These are phyloP conservation scores for Catharus fuscescens DNA, from an alignment of 2,113 vertebrate genomes.

Conservation along the genomic window DNA sequence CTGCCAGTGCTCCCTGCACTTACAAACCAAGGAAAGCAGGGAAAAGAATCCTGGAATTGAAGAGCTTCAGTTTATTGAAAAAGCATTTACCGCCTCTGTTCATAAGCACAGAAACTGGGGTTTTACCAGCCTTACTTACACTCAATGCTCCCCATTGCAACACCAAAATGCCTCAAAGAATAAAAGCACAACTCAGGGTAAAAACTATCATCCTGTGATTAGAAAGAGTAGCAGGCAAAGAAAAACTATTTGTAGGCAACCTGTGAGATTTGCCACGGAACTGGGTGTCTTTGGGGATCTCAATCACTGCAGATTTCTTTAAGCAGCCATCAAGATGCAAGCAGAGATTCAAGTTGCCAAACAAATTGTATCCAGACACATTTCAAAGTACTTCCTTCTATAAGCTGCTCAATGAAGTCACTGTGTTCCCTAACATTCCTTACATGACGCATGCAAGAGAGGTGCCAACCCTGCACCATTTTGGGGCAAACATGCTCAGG, in stretches of 20 bases:
- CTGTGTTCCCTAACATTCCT: neutral
- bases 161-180: fast-evolving
- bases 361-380: neutral
- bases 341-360: neutral
- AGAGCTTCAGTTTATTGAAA: neutral
- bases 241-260: neutral
- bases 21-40: neutral
- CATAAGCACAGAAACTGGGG: neutral
- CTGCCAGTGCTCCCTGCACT: neutral
- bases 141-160: neutral
- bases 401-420: neutral
- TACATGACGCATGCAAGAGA: neutral
- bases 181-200: neutral
- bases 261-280: neutral
- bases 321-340: neutral
- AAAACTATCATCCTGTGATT: neutral
- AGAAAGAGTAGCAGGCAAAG: neutral
- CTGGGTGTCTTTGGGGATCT: neutral
- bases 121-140: neutral
- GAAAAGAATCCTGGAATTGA: neutral
- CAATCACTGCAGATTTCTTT: neutral
- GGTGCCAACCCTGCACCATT: fast-evolving
- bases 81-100: neutral
- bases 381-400: neutral
- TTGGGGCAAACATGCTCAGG: neutral